A percentile compares a stretch with the other conserved stretches of the same genome.
Evolutionary conservation across 2,888 invertebrate genomes (phyloP).

Genomic region (Cosmorhoe ocellata): DNA sequence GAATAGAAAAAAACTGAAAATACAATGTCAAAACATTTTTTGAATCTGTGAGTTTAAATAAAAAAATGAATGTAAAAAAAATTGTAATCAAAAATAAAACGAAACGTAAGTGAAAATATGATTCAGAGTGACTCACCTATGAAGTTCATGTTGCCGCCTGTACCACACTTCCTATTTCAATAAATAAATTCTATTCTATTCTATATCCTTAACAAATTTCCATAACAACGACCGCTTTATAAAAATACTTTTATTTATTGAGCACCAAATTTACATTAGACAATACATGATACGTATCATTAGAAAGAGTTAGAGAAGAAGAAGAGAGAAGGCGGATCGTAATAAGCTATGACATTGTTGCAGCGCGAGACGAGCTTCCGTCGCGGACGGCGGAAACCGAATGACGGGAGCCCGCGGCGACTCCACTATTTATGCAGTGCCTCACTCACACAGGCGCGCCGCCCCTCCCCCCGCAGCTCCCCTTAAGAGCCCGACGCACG

Average conservation of each 20-base stretch:
- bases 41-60: too few species aligned
- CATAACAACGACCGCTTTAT: slow-evolving; percentile 69
- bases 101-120: slow-evolving; percentile 1
- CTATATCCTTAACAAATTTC: slow-evolving; percentile 57
- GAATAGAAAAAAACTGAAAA: too few species aligned
- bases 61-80: neutral
- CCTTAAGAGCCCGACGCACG: slow-evolving; percentile 64
- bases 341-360: slow-evolving; percentile 62
- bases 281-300: slow-evolving; percentile 78
- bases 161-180: slow-evolving; percentile 51
- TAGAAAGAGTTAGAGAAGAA: slow-evolving; percentile 59
- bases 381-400: slow-evolving; percentile 60
- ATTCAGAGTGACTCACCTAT: slow-evolving; percentile 61
- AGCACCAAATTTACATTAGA: slow-evolving; percentile 75
- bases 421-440: slow-evolving; percentile 55
- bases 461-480: slow-evolving; percentile 43
- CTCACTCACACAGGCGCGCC: slow-evolving; percentile 40
- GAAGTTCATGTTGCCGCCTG: slow-evolving; percentile 68
- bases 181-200: slow-evolving; percentile 42
- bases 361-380: slow-evolving; percentile 52
- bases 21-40: neutral
- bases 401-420: slow-evolving; percentile 48
- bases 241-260: slow-evolving; percentile 69
- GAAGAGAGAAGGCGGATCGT: slow-evolving; percentile 42
- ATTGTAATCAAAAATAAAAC: neutral